Evolutionary conservation across 1,140 invertebrate species (phyloP).

Genomic region (Pantala flavescens): DNA sequence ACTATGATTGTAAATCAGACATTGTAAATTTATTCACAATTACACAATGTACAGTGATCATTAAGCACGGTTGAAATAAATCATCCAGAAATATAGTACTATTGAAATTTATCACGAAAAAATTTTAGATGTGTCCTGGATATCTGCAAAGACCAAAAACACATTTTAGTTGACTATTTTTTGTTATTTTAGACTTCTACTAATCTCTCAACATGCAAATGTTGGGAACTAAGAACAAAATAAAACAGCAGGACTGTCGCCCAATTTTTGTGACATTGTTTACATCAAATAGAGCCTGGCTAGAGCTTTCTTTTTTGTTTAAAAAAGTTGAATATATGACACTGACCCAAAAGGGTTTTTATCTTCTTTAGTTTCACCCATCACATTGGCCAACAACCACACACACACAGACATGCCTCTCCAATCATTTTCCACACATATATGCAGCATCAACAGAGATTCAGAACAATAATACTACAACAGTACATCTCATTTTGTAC

Average conservation of each 20-base stretch:
- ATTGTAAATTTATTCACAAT: constrained; percentile 33
- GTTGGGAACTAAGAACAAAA: not conserved
- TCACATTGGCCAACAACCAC: not conserved
- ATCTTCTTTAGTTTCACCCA: not conserved
- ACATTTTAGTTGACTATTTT: not conserved
- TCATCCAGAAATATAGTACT: constrained; percentile 23
- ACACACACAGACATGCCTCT: not conserved
- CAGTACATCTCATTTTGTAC: constrained; percentile 9
- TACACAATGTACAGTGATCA: constrained; percentile 32
- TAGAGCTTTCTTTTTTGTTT: constrained; percentile 8
- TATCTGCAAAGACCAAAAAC: not conserved
- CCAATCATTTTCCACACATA: constrained; percentile 1
- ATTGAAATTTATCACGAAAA: not conserved
- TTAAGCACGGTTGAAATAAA: constrained; percentile 28
- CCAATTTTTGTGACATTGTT: not conserved
- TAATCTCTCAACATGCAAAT: not conserved
- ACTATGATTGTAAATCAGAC: constrained; percentile 28
- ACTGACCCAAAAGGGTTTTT: not conserved
- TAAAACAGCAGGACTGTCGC: not conserved
- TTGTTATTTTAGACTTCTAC: not conserved
- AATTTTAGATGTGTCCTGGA: not conserved
- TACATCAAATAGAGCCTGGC: not conserved
- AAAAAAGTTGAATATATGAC: constrained; percentile 10
- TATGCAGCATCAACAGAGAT: not conserved
- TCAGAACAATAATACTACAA: constrained; percentile 10